Conservation (phyloP, 2,113 vertebrate species). For the Trematocara marginatum region DNA sequence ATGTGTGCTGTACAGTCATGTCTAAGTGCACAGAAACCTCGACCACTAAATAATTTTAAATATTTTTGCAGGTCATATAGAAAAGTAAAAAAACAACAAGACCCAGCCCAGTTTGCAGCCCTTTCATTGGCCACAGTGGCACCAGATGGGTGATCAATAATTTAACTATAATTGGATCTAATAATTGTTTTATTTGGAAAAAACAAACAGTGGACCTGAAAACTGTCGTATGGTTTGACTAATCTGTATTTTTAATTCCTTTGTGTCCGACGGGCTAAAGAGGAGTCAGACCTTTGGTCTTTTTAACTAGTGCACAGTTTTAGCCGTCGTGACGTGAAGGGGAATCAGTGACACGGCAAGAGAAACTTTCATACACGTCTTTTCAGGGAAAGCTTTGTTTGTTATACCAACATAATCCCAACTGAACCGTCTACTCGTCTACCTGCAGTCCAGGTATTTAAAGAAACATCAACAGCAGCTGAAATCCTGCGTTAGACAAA, state of each 20-base stretch:
- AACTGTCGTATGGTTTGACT: not conserved
- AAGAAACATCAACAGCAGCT: not conserved
- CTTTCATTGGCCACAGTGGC: not conserved
- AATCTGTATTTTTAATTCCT: not conserved
- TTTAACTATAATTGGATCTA: not conserved
- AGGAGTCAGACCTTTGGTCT: not conserved
- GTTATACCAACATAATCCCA: not conserved
- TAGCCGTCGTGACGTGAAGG: not conserved
- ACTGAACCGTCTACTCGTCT: accelerated
- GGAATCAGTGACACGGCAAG: not conserved
- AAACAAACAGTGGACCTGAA: not conserved
- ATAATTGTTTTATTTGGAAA: not conserved
- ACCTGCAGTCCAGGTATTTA: not conserved
- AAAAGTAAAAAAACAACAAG: not conserved
- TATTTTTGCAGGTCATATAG: not conserved
- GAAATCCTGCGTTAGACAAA: not conserved
- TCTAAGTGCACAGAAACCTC: not conserved
- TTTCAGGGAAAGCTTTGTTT: not conserved
- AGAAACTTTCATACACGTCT: not conserved
- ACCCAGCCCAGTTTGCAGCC: not conserved
- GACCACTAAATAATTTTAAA: not conserved
- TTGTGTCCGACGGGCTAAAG: not conserved
- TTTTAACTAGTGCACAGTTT: not conserved
- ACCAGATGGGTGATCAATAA: not conserved
- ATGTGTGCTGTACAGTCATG: not conserved